Conservation (phyloP, 1,140 invertebrate species). For the Drosophila yakuba region DNA sequence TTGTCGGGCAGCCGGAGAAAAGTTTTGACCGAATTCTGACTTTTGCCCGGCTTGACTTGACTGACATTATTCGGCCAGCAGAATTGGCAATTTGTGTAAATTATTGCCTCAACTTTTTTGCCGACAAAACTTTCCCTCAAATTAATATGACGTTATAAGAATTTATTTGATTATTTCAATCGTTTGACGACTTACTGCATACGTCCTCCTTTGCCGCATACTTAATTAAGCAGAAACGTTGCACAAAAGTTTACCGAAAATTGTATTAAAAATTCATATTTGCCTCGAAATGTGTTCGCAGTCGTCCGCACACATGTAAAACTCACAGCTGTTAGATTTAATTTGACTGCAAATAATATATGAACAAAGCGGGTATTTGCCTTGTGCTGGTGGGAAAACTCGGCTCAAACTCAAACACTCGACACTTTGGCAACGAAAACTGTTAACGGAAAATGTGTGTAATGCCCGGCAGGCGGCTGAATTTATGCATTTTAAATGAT, state of each 20-base stretch:
- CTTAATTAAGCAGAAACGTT: slow-evolving; percentile 73
- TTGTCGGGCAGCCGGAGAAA: slow-evolving; percentile 55
- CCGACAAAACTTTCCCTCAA: slow-evolving; percentile 44
- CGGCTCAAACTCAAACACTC: slow-evolving; percentile 70
- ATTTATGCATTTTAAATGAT: slow-evolving; percentile 76
- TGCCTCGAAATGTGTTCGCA: slow-evolving; percentile 68
- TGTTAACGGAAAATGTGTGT: slow-evolving; percentile 70
- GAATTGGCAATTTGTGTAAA: slow-evolving; percentile 82
- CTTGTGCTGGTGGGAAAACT: slow-evolving; percentile 48
- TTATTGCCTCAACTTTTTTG: slow-evolving; percentile 76
- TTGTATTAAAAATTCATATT: slow-evolving; percentile 83
- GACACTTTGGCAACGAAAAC: slow-evolving; percentile 69
- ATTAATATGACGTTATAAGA: slow-evolving; percentile 65
- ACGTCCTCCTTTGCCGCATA: slow-evolving; percentile 52
- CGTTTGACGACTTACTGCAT: slow-evolving; percentile 25
- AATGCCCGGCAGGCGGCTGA: slow-evolving; percentile 63
- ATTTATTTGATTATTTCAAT: slow-evolving; percentile 64
- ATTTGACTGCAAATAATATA: slow-evolving; percentile 82
- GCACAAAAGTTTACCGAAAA: slow-evolving; percentile 56
- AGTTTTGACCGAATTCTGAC: slow-evolving; percentile 78
- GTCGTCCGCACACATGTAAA: slow-evolving; percentile 65
- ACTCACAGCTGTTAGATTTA: slow-evolving; percentile 78
- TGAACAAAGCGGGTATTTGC: slow-evolving; percentile 66
- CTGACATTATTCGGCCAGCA: slow-evolving; percentile 60
- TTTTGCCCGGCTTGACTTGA: slow-evolving; percentile 59